Conservation (phyloP, 2,888 invertebrate species). For the Diplazon laetatorius region DNA sequence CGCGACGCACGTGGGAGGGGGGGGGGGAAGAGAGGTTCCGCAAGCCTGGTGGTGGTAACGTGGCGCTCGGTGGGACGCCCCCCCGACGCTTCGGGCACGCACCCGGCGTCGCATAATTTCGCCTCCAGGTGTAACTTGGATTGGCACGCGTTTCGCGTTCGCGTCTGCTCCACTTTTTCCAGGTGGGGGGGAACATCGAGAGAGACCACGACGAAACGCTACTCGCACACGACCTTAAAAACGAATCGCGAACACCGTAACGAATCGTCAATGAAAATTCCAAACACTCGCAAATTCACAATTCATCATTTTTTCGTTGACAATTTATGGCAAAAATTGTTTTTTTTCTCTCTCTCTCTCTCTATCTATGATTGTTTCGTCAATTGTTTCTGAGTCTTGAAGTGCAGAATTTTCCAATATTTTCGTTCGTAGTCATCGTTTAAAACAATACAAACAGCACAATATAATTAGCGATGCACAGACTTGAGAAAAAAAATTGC, state of each 20-base stretch:
- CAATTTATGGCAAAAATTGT: too few relatives aligned
- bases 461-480: too few relatives aligned
- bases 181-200: constrained; percentile 45
- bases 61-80: constrained; percentile 13
- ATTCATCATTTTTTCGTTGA: background rate
- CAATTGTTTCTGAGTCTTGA: too few relatives aligned
- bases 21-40: too few relatives aligned
- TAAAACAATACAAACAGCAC: too few relatives aligned
- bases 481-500: too few relatives aligned
- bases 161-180: constrained; percentile 59
- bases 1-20: constrained; percentile 42
- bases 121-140: constrained; percentile 61
- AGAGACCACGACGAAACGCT: background rate
- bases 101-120: constrained; percentile 56
- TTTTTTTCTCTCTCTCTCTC: too few relatives aligned
- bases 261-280: background rate
- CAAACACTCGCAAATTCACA: too few relatives aligned
- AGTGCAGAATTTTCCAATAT: too few relatives aligned
- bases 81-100: constrained; percentile 58
- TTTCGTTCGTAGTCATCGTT: too few relatives aligned
- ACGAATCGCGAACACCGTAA: background rate
- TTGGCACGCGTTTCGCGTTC: constrained; percentile 67
- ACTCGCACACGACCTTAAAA: too few relatives aligned
- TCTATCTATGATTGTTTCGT: too few relatives aligned
- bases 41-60: constrained; percentile 9